Evolutionary conservation across 2,888 invertebrate genomes (phyloP), one percentile per base, ranked within the genome.

Genomic region (Drosophila fungiperda): DNA sequence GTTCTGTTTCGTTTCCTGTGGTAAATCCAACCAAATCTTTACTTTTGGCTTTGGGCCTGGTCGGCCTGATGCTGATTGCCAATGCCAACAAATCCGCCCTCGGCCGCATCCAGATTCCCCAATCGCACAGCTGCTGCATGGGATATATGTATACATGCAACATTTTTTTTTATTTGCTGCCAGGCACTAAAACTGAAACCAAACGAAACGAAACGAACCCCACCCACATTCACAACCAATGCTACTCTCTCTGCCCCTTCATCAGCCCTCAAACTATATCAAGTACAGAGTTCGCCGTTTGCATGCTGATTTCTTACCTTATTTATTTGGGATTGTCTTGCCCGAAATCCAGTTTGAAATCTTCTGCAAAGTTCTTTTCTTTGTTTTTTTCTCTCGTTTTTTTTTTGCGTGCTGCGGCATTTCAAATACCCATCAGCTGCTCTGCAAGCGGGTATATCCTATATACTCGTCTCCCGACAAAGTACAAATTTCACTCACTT

Each of bases 281-380:
- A 36, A 67, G 23, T 36, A 52, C 60, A 8, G 55, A 42, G 71
- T 63, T 62, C 66, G 68, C 63, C 15, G 65, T 79, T 68, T 78
- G 76, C 72, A 76, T 81, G 70, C 70, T 79, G 80, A 80, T 80
- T 79, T 81, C 77, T 74, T 74, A 81, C 82, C 87, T 83, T 83
- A 86, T 83, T 83, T 83, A 79, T 86, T 83, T 52, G 70, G 69
- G 68, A 73, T 80, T 73, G 76, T 74, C 70, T 69, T 77, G 69
- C 50, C 77, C 57, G 59, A 68, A 55, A 55, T 38, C 55, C 55
- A 38, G 72, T 75, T 80, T 68, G 49, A 60, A 71, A 72, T 83
- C 80, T 66, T 74, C 33, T 63, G 52, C 45, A 50, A 62, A 57
- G 64, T 62, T 62, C 29, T 58, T 42, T 68, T 23, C 7, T 36